Conservation (phyloP, 2,888 invertebrate species). For the Drosophila falleni region DNA sequence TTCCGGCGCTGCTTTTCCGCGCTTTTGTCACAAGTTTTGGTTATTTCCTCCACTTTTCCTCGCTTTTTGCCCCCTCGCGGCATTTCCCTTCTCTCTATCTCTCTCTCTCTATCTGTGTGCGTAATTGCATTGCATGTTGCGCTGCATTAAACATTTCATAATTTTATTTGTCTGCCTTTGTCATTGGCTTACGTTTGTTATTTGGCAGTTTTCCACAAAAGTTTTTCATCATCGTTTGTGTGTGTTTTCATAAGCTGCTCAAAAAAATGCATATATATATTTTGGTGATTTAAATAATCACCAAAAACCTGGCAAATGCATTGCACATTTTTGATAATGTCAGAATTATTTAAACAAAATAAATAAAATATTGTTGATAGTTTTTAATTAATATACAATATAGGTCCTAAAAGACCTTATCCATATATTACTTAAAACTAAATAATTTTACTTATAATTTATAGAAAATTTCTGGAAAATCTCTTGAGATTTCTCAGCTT, state of each 20-base stretch:
- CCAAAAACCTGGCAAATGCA: neutral
- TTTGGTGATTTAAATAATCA: neutral
- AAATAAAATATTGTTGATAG: neutral
- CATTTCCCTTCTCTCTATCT: neutral
- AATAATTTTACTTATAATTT: neutral
- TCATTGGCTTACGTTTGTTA: slow-evolving; percentile 59
- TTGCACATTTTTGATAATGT: no score
- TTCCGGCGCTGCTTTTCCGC: slow-evolving; percentile 66
- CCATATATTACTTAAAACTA: no score
- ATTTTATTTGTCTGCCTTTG: slow-evolving; percentile 62
- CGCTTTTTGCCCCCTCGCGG: neutral
- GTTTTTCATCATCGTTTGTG: slow-evolving; percentile 44
- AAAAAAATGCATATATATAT: neutral
- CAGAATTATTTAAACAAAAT: neutral
- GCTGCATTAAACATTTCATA: slow-evolving; percentile 77
- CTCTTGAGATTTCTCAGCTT: slow-evolving; percentile 26
- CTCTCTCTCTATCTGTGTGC: slow-evolving; percentile 23
- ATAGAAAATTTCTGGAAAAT: neutral
- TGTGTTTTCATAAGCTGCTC: slow-evolving; percentile 39
- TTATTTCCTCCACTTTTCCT: slow-evolving; percentile 11
- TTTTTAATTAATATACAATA: no score
- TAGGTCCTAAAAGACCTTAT: no score
- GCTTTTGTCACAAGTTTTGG: slow-evolving; percentile 72
- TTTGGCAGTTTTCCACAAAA: slow-evolving; percentile 57
- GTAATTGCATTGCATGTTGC: slow-evolving; percentile 77